Conservation (phyloP, 2,797 vertebrate species). For the Eremophila alpestris region DNA sequence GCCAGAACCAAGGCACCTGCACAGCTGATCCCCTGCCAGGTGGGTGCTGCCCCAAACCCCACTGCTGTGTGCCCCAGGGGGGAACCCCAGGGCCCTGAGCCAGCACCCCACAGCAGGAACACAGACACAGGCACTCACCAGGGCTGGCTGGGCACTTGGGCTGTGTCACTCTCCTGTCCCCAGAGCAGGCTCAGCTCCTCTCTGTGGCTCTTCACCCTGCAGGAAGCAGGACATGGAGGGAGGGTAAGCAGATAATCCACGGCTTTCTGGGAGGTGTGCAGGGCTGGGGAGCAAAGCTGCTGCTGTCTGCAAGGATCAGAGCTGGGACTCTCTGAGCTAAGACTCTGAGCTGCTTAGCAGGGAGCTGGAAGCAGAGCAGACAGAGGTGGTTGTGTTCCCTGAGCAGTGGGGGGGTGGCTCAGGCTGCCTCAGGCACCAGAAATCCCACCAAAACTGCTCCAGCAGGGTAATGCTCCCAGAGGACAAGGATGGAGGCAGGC, state of each 20-base stretch:
- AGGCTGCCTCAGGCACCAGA: not conserved
- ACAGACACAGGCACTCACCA: not conserved
- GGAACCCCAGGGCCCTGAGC: not conserved
- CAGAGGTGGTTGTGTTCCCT: not conserved
- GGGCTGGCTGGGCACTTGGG: not conserved
- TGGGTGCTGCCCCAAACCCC: not conserved
- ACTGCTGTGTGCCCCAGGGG: rapidly evolving
- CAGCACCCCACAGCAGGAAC: rapidly evolving
- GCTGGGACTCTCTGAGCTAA: not conserved
- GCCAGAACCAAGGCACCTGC: rapidly evolving
- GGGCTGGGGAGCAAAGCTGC: not conserved
- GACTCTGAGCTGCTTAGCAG: conserved; percentile 44
- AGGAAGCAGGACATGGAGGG: conserved; percentile 27
- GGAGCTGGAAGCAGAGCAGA: not conserved
- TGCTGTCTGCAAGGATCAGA: conserved; percentile 29
- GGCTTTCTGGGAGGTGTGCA: not conserved
- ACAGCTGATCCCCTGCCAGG: not conserved
- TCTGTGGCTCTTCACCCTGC: conserved; percentile 29
- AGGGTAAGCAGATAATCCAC: conserved; percentile 6
- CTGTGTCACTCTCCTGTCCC: not conserved
- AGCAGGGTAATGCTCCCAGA: not conserved
- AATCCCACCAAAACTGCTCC: not conserved
- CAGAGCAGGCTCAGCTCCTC: not conserved
- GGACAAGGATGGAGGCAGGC: not conserved
- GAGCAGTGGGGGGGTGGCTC: not conserved